phyloP scores from a whole-genome alignment of 2,797 vertebrate species.

The Lagocephalus sceleratus region DNA sequence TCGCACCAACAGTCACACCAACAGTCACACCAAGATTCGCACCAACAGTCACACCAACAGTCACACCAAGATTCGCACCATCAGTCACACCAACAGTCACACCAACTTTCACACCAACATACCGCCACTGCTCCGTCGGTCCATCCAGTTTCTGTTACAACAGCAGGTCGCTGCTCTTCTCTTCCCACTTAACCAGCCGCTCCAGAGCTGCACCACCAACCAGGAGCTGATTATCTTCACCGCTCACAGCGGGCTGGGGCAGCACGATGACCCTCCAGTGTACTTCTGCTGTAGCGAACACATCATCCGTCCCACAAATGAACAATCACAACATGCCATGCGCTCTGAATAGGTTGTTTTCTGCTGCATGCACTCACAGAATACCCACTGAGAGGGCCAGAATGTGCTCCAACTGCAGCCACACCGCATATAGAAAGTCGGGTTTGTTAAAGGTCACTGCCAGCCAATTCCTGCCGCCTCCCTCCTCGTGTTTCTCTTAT shows the following conservation, averaged over 20 bases:
- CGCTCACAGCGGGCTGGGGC: not conserved
- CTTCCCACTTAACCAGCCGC: no score
- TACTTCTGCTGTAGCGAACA: not conserved
- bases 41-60: no score
- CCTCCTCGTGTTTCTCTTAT: conserved; percentile 55
- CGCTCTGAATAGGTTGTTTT: conserved; percentile 12
- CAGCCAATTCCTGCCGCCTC: conserved; percentile 46
- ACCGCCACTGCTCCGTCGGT: no score
- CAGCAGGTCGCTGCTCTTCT: no score
- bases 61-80: no score
- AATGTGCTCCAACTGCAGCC: conserved; percentile 31
- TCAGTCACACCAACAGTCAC: no score
- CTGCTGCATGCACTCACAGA: conserved; percentile 18
- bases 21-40: no score
- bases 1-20: no score
- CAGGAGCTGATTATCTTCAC: no score
- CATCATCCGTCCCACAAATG: conserved; percentile 7
- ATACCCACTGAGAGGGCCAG: not conserved
- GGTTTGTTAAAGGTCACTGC: conserved; percentile 69
- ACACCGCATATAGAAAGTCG: conserved; percentile 44
- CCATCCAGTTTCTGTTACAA: no score
- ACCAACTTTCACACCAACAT: no score
- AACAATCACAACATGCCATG: conserved; percentile 25
- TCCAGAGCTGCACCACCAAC: no score
- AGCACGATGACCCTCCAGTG: not conserved